A percentile compares a stretch with the other conserved stretches of the same genome.
Evolutionary conservation across 2,113 vertebrate species (phyloP).

Genomic region (Petaurus breviceps): DNA sequence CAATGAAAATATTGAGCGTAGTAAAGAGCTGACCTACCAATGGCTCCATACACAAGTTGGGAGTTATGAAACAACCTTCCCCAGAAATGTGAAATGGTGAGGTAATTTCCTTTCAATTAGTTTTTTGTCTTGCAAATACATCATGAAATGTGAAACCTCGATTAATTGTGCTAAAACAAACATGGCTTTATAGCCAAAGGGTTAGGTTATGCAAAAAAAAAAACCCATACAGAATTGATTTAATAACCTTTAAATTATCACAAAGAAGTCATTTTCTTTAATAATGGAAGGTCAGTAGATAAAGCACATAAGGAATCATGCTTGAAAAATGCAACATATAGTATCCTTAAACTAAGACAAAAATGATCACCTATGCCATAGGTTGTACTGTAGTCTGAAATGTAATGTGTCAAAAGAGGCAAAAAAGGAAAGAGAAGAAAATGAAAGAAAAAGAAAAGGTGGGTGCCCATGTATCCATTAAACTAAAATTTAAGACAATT

Average conservation of each 20-base stretch:
- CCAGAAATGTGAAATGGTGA: slow-evolving; percentile 86
- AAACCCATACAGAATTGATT: slow-evolving; percentile 41
- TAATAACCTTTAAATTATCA: slow-evolving; percentile 58
- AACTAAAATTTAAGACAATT: slow-evolving; percentile 19
- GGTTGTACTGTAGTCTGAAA: slow-evolving; percentile 20
- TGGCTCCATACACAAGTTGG: slow-evolving; percentile 85
- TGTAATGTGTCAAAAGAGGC: not conserved
- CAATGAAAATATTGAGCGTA: slow-evolving; percentile 78
- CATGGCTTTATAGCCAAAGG: slow-evolving; percentile 71
- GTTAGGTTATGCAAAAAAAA: slow-evolving; percentile 47
- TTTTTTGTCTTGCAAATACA: slow-evolving; percentile 73
- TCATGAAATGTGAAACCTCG: slow-evolving; percentile 80
- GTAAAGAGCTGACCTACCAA: slow-evolving; percentile 82
- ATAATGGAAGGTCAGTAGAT: slow-evolving; percentile 12
- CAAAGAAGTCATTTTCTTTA: slow-evolving; percentile 50
- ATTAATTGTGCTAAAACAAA: slow-evolving; percentile 80
- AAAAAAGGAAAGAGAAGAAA: not conserved
- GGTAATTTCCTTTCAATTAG: slow-evolving; percentile 81
- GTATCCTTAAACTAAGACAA: slow-evolving; percentile 9
- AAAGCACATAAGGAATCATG: slow-evolving; percentile 36
- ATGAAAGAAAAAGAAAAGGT: not conserved
- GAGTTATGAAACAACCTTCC: slow-evolving; percentile 77
- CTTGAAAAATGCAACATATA: slow-evolving; percentile 19
- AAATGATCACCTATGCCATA: not conserved
- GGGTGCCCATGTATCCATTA: not conserved